Base-by-base conservation (phyloP, 2,888 invertebrate genomes). In the Ditylenchus weischeri region DNA sequence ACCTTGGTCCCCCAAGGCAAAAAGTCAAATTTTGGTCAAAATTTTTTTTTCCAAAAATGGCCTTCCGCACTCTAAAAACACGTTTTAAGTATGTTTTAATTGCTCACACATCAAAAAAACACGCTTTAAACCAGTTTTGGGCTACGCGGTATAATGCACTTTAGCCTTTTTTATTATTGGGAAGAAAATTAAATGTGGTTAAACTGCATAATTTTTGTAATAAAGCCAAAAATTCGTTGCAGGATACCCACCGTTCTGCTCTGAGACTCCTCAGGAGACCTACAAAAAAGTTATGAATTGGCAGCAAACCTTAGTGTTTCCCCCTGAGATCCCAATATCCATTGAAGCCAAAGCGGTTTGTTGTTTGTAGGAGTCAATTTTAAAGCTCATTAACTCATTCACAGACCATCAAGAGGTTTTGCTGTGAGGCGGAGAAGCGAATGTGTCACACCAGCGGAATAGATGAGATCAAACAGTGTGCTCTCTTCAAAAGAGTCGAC, bases 211-310 rank as follows among this genome's bases (percentile, higher is more conserved):
- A 4, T 18, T 48, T 43, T 19, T 7, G 29, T 29, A 29, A 29
- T 29, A 29, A 29, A 18, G 4, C 1, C 18, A 57, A 57, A 59
- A 18, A 23, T 38, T 58, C 58, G 10, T 69, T 75, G 7, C 78
- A 89, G 89, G 98, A 29, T 99, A 96, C 85, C 98, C 98, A 72
- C 98, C 98, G 65, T 98, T 99, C 86, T 98, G 98, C 85, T 96
- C 96, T 67, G 96, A 98, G 86, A 95, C 92, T 78, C 93, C 93
- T 4, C 93, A 93, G 84, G 94, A 94, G 86, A 94, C 94, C 23
- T 94, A 94, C 85, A 88, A 88, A 66, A 93, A 93, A 86, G 96
- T 99, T 78, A 95, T 99, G 93, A 95, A 95, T 83, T 99, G 98
- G 98, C 88, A 93, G 75, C 95, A 98, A 84, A 96, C 96, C 1